Conservation (phyloP, 2,113 vertebrate genomes). For the Crocuta crocuta region DNA sequence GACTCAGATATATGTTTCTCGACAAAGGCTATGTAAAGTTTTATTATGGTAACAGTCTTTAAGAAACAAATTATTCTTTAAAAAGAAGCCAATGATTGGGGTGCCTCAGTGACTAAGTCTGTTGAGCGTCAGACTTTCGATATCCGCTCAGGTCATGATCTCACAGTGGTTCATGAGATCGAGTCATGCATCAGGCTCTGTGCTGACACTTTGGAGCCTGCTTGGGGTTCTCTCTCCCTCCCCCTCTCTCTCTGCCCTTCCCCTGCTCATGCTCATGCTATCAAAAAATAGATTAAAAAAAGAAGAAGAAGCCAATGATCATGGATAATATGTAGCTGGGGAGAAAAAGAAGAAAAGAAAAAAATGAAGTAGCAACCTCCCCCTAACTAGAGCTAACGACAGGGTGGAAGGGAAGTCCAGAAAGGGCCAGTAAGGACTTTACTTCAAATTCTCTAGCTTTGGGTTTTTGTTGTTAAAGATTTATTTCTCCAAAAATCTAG, state of each 20-base stretch:
- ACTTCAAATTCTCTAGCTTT: background rate
- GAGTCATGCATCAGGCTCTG: too few relatives aligned
- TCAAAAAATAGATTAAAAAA: too few relatives aligned
- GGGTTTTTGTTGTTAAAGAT: background rate
- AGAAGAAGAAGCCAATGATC: background rate
- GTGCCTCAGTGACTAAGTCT: too few relatives aligned
- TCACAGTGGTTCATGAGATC: too few relatives aligned
- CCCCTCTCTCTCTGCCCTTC: too few relatives aligned
- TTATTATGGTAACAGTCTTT: background rate
- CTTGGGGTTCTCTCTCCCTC: too few relatives aligned
- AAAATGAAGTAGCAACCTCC: background rate
- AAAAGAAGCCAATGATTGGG: background rate
- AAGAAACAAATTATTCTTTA: background rate
- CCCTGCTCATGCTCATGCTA: too few relatives aligned
- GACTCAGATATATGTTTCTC: background rate
- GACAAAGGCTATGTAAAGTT: background rate
- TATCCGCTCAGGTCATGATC: too few relatives aligned
- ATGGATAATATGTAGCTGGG: background rate
- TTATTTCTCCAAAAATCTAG: background rate
- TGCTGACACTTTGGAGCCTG: too few relatives aligned
- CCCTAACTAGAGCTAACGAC: background rate
- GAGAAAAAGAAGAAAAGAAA: fast-evolving
- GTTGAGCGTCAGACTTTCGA: too few relatives aligned
- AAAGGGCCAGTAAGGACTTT: background rate
- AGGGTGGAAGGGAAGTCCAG: background rate